Percentiles rank a stretch among this genome's conserved stretches.
Evolutionary conservation across 2,888 invertebrate species (phyloP).

Genomic region (Magallana nippona): DNA sequence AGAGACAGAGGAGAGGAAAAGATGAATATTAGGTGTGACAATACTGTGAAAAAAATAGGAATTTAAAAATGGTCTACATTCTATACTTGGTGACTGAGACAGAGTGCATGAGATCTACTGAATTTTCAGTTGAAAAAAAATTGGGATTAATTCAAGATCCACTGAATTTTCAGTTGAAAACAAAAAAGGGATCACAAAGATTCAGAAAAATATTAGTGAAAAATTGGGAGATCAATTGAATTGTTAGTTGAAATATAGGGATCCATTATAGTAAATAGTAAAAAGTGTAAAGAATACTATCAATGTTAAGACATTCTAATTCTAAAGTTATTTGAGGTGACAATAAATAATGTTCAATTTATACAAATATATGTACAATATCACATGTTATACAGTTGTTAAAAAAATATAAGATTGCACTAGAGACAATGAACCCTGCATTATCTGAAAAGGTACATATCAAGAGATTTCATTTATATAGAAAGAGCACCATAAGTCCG

Average conservation of each 20-base stretch:
- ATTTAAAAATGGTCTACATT: conserved; percentile 2
- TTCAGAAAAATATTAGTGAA: no score
- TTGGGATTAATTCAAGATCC: not conserved
- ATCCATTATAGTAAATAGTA: not conserved
- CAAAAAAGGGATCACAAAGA: no score
- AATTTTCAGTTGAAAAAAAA: no score
- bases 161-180: no score
- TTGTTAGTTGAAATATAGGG: no score
- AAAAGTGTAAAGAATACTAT: not conserved
- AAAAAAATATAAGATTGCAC: conserved; percentile 13
- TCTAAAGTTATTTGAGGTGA: not conserved
- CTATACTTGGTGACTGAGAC: conserved; percentile 1
- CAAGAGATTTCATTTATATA: not conserved
- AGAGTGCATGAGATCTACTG: not conserved
- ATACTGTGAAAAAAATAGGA: not conserved
- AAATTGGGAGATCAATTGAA: no score
- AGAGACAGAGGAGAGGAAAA: not conserved
- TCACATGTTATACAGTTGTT: not conserved
- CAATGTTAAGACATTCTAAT: not conserved
- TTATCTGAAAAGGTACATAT: not conserved
- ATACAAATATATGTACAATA: conserved; percentile 32
- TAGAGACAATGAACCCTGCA: conserved; percentile 25
- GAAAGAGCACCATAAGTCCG: not conserved
- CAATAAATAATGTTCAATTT: conserved; percentile 14
- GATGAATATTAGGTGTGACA: not conserved